Evolutionary conservation across 2,888 invertebrate species (phyloP).

Genomic region (Notodonta ziczac): DNA sequence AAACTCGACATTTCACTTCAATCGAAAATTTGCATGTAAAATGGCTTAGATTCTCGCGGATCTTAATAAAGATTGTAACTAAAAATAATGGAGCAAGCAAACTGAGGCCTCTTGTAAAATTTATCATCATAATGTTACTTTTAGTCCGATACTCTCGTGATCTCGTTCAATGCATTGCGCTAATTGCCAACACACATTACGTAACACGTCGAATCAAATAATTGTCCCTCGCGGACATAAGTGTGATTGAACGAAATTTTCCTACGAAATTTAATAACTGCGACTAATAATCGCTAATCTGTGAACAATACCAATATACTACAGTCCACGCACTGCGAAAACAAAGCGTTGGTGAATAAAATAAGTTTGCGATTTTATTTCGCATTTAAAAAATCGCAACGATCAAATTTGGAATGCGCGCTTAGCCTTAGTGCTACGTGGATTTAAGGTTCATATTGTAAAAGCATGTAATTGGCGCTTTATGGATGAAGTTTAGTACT

Average conservation of each 20-base stretch:
- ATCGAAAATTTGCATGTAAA: neutral
- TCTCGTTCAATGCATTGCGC: constrained; percentile 39
- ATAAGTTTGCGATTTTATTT: too few relatives aligned
- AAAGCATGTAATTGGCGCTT: too few relatives aligned
- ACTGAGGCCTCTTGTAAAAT: constrained; percentile 29
- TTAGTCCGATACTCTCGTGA: constrained; percentile 35
- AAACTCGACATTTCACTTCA: neutral
- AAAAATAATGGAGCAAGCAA: constrained; percentile 10
- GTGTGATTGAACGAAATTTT: neutral
- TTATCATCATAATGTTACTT: constrained; percentile 27
- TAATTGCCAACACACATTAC: constrained; percentile 36
- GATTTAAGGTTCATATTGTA: neutral
- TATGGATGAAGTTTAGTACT: too few relatives aligned
- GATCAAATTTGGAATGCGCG: too few relatives aligned
- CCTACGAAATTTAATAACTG: neutral
- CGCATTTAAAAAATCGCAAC: too few relatives aligned
- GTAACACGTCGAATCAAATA: constrained; percentile 32
- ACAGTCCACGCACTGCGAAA: too few relatives aligned
- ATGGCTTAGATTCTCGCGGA: too few relatives aligned
- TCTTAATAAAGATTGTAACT: constrained; percentile 7
- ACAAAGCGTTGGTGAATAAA: too few relatives aligned
- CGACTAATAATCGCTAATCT: too few relatives aligned
- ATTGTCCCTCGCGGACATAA: neutral
- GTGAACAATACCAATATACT: too few relatives aligned
- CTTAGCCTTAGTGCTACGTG: neutral